Conservation (phyloP, 2,888 invertebrate species). For the Minunthozetes semirufus region DNA sequence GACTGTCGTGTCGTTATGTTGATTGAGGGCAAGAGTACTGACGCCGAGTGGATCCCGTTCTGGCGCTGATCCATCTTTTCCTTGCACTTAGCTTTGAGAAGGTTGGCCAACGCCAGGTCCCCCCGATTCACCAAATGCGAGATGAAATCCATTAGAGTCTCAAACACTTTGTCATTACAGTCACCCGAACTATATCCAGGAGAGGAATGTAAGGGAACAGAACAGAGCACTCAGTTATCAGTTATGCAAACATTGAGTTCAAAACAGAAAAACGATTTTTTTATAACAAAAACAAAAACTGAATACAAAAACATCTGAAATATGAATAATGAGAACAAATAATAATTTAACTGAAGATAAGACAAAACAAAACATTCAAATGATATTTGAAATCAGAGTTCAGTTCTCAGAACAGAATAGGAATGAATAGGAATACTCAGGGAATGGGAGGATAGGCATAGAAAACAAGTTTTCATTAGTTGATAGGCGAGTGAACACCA, state of each 20-base stretch:
- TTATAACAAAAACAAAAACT: not conserved
- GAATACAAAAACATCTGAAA: not conserved
- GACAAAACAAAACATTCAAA: conserved; percentile 4
- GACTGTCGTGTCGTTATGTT: conserved; percentile 46
- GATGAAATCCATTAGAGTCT: conserved; percentile 82
- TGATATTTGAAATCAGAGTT: not conserved
- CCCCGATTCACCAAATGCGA: conserved; percentile 86
- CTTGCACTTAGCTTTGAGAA: conserved; percentile 77
- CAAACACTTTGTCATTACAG: conserved; percentile 68
- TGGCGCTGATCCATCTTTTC: conserved; percentile 63
- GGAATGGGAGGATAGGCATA: not conserved
- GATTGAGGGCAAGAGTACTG: conserved; percentile 7
- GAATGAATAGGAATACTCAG: not conserved
- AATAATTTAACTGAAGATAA: conserved; percentile 15
- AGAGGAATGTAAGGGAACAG: not conserved
- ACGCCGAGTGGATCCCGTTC: not conserved
- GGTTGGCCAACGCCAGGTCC: conserved; percentile 82
- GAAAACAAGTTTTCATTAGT: conserved; percentile 15
- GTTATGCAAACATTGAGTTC: not conserved
- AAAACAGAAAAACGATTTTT: not conserved
- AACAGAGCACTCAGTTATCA: conserved; percentile 28
- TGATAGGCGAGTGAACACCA: not conserved
- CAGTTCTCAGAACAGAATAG: too few species aligned
- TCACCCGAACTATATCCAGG: conserved; percentile 63
- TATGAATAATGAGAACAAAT: not conserved